Conservation (phyloP, 1,140 invertebrate species). For the Zeugodacus cucurbitae region DNA sequence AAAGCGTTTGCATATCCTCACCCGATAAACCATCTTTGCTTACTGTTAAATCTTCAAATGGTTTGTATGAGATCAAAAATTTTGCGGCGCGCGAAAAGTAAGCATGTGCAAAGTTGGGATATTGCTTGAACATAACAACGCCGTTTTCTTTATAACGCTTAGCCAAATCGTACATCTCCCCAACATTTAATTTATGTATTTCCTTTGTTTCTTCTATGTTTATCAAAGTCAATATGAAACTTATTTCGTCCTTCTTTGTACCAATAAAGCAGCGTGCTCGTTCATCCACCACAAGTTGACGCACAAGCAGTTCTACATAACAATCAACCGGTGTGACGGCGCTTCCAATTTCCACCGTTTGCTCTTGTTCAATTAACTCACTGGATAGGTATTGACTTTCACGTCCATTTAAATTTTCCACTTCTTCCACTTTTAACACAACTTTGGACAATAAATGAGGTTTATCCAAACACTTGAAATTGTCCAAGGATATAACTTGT, state of each 20-base stretch:
- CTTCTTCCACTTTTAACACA: slow-evolving; percentile 50
- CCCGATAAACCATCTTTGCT: slow-evolving; percentile 51
- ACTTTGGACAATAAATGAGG: slow-evolving; percentile 51
- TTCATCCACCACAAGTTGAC: slow-evolving; percentile 60
- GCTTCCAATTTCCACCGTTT: slow-evolving; percentile 54
- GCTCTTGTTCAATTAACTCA: slow-evolving; percentile 37
- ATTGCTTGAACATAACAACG: slow-evolving; percentile 60
- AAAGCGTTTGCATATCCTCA: slow-evolving; percentile 51
- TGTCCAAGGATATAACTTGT: slow-evolving; percentile 49
- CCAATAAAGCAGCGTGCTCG: slow-evolving; percentile 54
- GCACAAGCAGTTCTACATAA: slow-evolving; percentile 59
- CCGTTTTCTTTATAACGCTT: slow-evolving; percentile 59
- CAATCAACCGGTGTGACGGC: slow-evolving; percentile 57
- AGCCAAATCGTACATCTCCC: slow-evolving; percentile 53
- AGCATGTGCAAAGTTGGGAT: slow-evolving; percentile 61
- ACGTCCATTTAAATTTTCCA: slow-evolving; percentile 48
- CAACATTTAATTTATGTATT: slow-evolving; percentile 52
- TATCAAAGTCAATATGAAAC: slow-evolving; percentile 52
- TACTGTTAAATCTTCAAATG: slow-evolving; percentile 54
- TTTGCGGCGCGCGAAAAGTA: slow-evolving; percentile 62
- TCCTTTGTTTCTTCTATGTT: slow-evolving; percentile 51
- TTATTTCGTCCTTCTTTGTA: slow-evolving; percentile 52
- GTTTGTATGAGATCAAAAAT: slow-evolving; percentile 59
- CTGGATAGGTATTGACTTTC: slow-evolving; percentile 47
- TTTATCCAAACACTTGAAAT: slow-evolving; percentile 52